A percentile compares a stretch with the other conserved stretches of the same genome.
Evolutionary conservation across 2,888 invertebrate species (phyloP).

Genomic region (Cordilura impudica): DNA sequence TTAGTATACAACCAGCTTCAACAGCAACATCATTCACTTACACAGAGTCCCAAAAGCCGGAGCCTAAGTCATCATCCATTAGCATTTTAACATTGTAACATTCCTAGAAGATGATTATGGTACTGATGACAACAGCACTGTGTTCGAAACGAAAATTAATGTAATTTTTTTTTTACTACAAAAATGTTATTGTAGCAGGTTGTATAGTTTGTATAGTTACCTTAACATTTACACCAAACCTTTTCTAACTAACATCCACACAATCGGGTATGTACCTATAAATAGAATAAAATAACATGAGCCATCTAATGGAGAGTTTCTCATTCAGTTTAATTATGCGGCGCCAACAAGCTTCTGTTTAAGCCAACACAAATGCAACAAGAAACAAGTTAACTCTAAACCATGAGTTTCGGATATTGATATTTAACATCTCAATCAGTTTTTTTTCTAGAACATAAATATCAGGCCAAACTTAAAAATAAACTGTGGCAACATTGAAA

Average conservation of each 20-base stretch:
- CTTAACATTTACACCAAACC: background rate
- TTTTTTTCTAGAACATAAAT: no score
- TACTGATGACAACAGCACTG: background rate
- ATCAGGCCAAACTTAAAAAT: no score
- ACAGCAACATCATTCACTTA: background rate
- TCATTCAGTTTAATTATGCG: no score
- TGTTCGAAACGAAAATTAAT: background rate
- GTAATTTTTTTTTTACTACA: background rate
- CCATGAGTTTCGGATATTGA: no score
- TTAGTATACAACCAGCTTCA: conserved; percentile 19
- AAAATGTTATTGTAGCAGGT: conserved; percentile 11
- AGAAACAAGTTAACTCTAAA: no score
- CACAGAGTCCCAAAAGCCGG: background rate
- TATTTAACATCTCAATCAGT: no score
- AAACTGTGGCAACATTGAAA: no score
- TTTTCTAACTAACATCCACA: background rate
- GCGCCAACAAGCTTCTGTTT: no score
- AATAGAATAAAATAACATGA: background rate
- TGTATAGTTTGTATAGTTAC: background rate
- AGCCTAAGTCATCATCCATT: background rate
- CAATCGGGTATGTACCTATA: background rate
- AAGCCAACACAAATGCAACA: no score
- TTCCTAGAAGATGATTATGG: conserved; percentile 46
- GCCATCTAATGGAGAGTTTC: background rate
- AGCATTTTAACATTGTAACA: conserved; percentile 31